Evolutionary conservation across 2,797 vertebrate species (phyloP), one percentile per base, ranked within the genome.

Genomic region (Takifugu rubripes): DNA sequence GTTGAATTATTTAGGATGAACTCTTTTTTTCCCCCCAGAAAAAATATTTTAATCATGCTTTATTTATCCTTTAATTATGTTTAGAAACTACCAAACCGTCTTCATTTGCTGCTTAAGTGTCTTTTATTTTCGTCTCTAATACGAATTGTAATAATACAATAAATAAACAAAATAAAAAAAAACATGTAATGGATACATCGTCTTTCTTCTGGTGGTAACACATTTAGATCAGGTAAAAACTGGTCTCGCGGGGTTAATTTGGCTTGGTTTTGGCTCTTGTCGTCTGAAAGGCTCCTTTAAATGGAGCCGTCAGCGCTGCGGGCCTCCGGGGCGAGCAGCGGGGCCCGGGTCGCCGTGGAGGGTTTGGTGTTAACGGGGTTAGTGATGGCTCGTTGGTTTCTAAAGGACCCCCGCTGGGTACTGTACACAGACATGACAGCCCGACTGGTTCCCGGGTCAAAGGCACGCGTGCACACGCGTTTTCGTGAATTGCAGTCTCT

Each of bases 341-440:
- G 78, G 69, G 59, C 64, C 60, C 8, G 90, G 91, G 91, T 92
- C 92, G 90, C 84, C 88, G 57, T 79, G 90, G 89, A 89, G 90
- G 91, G 91, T 91, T 82, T 90, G 88, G 90, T 93, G 93, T 95
- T 96, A 96, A 93, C 93, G 85, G 92, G 90, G 92, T 98, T 97
- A 96, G 95, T 96, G 92, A 94, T 90, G 95, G 92, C 86, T 93
- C 92, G 91, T 85, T 94, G 93, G 87, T 90, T 91, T 91, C 92
- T 78, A 94, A 96, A 94, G 91, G 90, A 90, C 90, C 89, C 92
- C 84, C 81, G 91, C 91, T 91, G 87, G 33, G 72, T 94, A 94
- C 94, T 93, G 94, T 94, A 94, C 89, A 83, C 81, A 84, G 84
- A 89, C 87, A 83, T 71, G 81, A 75, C 83, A 69, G 74, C 78